Evolutionary conservation across 2,888 invertebrate species (phyloP), one percentile per base, ranked within the genome.

Genomic region (Catocala nupta): DNA sequence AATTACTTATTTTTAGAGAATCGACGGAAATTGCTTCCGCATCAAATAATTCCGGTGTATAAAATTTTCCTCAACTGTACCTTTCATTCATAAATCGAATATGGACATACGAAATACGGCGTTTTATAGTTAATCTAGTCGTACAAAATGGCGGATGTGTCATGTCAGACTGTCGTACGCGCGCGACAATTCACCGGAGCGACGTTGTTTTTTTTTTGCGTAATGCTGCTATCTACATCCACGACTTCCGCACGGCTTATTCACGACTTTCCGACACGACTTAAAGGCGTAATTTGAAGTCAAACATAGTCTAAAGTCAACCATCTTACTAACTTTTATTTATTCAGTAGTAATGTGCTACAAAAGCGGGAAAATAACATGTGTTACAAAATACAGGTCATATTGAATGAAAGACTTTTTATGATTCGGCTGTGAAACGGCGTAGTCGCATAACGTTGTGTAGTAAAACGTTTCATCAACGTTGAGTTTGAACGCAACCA

Each of bases 191-290:
- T 74, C 57, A 63, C 59, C 45, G 55, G 7, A 52, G 52, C 60
- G 65, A 55, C 65, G 49, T 70, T 56, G 57, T 68, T 70, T 73
- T 70, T 74, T 73, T 74, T 73, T 73, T 74, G 63, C 72, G 65
- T 63, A 68, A 75, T 63, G 65, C 62, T 65, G 68, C 72, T 75
- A 75, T 75, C 73, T 71, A 52, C 61, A 63, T 64, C 63, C 55
- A 61, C 63, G 47, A 50, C 59, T 67, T 70, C 71, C 71, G 75
- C 51, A 50, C 52, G 56, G 75, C 63, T 74, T 74, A 72, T 72
- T 74, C 71, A 72, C 63, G 71, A 63, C 59, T 74, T 71, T 47
- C 71, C 58, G 58, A 59, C 63, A 48, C 59, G 62, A 52, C 39
- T 59, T 47, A 67, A 64, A 25, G 25, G 25, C 25, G 25, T 60